Conservation (phyloP, 1,140 invertebrate species). For the Procambarus clarkii region DNA sequence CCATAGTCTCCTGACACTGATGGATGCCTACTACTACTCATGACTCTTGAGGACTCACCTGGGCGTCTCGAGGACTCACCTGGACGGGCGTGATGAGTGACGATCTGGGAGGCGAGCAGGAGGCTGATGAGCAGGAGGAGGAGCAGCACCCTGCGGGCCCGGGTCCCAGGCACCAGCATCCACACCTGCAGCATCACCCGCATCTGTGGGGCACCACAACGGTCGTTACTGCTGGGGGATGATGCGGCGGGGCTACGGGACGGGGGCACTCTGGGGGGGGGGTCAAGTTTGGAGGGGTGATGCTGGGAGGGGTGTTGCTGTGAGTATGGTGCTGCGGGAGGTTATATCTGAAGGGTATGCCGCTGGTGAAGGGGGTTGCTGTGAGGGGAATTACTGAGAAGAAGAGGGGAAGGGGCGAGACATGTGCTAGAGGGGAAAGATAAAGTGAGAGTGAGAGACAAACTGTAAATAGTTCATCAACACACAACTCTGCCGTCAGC, state of each 20-base stretch:
- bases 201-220: not conserved
- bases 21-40: too few relatives aligned
- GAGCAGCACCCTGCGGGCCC: not conserved
- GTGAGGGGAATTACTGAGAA: too few relatives aligned
- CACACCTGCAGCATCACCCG: not conserved
- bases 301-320: too few relatives aligned
- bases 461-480: too few relatives aligned
- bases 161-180: not conserved
- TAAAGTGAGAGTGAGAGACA: too few relatives aligned
- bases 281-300: not conserved
- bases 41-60: not conserved
- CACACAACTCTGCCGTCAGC: not conserved
- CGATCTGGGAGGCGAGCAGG: constrained; percentile 6
- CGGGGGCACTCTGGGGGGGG: not conserved
- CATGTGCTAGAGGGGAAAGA: too few relatives aligned
- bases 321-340: not conserved
- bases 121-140: not conserved
- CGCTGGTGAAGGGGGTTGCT: too few relatives aligned
- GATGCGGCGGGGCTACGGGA: not conserved
- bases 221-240: too few relatives aligned
- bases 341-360: not conserved
- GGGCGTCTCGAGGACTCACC: not conserved
- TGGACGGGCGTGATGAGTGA: not conserved
- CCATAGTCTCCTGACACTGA: too few relatives aligned
- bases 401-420: too few relatives aligned